These are phyloP conservation scores for Latrodectus hesperus DNA, from an alignment of 2,888 invertebrate species.

Conservation along the genomic window DNA sequence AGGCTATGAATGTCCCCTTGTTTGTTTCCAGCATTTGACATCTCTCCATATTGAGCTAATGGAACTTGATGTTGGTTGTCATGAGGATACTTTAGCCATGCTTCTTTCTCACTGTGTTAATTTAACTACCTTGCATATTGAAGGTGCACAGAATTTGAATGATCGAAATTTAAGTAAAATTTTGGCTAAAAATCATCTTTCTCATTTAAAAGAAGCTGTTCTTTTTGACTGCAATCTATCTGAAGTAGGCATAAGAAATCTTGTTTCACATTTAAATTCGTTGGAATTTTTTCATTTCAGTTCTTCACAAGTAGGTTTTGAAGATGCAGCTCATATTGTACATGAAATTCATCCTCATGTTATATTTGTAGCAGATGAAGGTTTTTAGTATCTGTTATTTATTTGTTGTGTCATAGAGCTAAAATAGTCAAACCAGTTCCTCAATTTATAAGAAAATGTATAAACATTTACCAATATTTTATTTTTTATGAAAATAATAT, in stretches of 20 bases:
- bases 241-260: slow-evolving; percentile 23
- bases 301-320: slow-evolving; percentile 25
- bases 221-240: slow-evolving; percentile 36
- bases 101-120: slow-evolving; percentile 33
- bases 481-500: no score
- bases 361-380: not conserved
- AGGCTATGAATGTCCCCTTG: not conserved
- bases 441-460: no score
- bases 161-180: slow-evolving; percentile 41
- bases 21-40: slow-evolving; percentile 29
- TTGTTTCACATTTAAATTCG: slow-evolving; percentile 8
- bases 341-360: slow-evolving; percentile 47
- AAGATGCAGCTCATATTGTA: slow-evolving; percentile 30
- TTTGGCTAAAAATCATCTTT: slow-evolving; percentile 32
- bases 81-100: slow-evolving; percentile 5
- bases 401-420: not conserved
- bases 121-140: slow-evolving; percentile 15
- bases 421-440: no score
- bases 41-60: slow-evolving; percentile 18
- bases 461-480: no score
- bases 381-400: not conserved
- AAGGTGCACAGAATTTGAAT: slow-evolving; percentile 12
- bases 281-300: slow-evolving; percentile 46
- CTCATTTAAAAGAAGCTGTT: slow-evolving; percentile 35
- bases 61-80: not conserved